Base-by-base conservation (phyloP, 53 echinoderm and acorn worm genomes). In the Echinometra lucunter region DNA sequence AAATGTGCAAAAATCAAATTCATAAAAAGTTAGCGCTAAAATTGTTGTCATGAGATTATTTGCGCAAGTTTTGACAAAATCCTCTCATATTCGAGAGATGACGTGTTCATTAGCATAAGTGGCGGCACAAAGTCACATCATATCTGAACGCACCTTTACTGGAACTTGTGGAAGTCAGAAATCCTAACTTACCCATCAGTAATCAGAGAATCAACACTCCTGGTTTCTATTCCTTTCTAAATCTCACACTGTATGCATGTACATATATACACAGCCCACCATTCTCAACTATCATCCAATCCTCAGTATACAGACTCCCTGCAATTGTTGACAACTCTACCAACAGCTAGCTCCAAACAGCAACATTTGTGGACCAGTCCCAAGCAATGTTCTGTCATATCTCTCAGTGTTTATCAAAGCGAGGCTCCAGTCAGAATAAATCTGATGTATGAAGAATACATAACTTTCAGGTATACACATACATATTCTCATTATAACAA, bases 171-270 rank as follows among this genome's bases (percentile, higher is more conserved):
- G n/a, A n/a, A n/a, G n/a, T n/a, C n/a, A n/a, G n/a, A n/a, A n/a
- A n/a, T n/a, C n/a, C 40, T 28, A 85, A 49, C 85, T 85, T 53
- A 85, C 85, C 85, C 85, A 85, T 85, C 28, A 47, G 45, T 2
- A 85, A 85, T 10, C 45, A 49, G 21, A 44, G 3, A 8, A 12
- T 81, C 23, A 81, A 81, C 6, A 42, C 19, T 16, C 42, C 78
- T 42, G n/a, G n/a, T n/a, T n/a, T 23, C 49, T 49, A 45, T n/a
- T 85, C 28, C n/a, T 27, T n/a, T 47, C 28, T 30, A 7, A n/a
- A 49, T 49, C n/a, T 27, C 19, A 45, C 2, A 45, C 13, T n/a
- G 49, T 44, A 44, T 17, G 21, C 18, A 25, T n/a, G n/a, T n/a
- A n/a, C n/a, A n/a, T n/a, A n/a, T n/a, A n/a, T n/a, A n/a, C n/a